Evolutionary conservation across 2,797 vertebrate species (phyloP), one percentile per base, ranked within the genome.

Genomic region (Hydrophis major): DNA sequence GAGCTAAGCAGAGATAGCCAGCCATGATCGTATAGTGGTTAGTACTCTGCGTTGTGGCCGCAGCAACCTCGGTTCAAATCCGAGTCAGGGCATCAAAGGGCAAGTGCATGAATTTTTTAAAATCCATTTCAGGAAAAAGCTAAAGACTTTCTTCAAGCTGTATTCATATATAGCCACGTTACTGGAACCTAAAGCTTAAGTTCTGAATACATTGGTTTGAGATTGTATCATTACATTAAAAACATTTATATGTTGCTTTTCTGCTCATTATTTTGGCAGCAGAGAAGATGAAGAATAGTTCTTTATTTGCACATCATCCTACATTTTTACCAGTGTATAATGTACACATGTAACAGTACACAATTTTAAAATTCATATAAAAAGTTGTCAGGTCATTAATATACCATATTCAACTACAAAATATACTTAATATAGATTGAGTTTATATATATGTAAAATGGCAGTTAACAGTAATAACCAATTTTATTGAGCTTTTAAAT

Each of bases 61-160:
- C 91, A 92, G 91, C 87, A 92, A 89, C 91, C 91, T 92, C 87
- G 56, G 87, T 92, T 92, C 91, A 8, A 92, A 92, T 92, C 91
- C 37, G 66, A 92, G 87, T 89, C 91, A 92, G 2, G 87, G 87
- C 91, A 83, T 14, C 2, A 50, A 32, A 42, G 10, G 11, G 16
- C 50, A 50, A 37, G 88, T 78, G n/a, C 42, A 22, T 56, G 57
- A 8, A 78, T 78, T 89, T 83, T 37, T 59, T 12, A 83, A 83
- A 59, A 47, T 10, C 1, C 25, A 25, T 22, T 37, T 53, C 28
- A 16, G 56, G 14, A n/a, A 89, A 8, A 14, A 1, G 28, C 27
- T 59, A 16, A 53, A 53, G 55, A 28, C 3, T 22, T 1, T 42
- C 50, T 28, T 13, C 1, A 0, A 88, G 18, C 28, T 1, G 2